Evolutionary conservation across 2,797 vertebrate species (phyloP), one percentile per base, ranked within the genome.

Genomic region (Babyrousa celebensis): DNA sequence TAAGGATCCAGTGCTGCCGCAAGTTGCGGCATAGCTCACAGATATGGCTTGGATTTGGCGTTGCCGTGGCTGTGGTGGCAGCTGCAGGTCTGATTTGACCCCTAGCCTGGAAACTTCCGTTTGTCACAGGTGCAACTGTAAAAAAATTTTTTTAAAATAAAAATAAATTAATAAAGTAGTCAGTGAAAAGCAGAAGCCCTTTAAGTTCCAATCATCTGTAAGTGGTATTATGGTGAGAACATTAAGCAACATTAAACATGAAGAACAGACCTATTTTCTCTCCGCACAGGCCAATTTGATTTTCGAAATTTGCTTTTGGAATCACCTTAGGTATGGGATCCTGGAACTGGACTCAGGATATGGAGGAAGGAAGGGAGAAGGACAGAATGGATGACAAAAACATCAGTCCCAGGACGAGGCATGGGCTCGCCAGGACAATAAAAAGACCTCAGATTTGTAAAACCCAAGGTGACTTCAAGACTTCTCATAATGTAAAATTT

Each of bases 231-330:
- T 23, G 40, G 70, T 23, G 36, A 92, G 68, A 82, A 75, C 78
- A 27, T 80, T 60, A 83, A 88, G 80, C 58, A 71, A 58, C 14
- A 87, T 48, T 48, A 48, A 48, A 48, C 43, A 48, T 48, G 43
- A 48, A 10, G 43, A 48, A 48, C 23, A 78, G 58, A 62, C 54
- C 68, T 85, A 67, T 58, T 70, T 96, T 80, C 84, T 93, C 63
- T 96, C 79, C 16, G 21, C 56, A 29, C 40, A 86, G 63, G 63
- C 72, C 92, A 96, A 86, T 95, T 20, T 78, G 67, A 78, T 80
- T 96, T 95, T 85, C 68, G 78, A 97, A 94, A 96, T 89, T 70
- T 94, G 75, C 65, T 94, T 85, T 82, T 65, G 78, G 94, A 89
- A 96, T 63, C 48, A 77, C 40, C 79, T 48, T 60, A 63, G 40